These are phyloP conservation scores for Amphimallon solstitiale DNA, from an alignment of 2,888 invertebrate genomes.

Conservation along the genomic window DNA sequence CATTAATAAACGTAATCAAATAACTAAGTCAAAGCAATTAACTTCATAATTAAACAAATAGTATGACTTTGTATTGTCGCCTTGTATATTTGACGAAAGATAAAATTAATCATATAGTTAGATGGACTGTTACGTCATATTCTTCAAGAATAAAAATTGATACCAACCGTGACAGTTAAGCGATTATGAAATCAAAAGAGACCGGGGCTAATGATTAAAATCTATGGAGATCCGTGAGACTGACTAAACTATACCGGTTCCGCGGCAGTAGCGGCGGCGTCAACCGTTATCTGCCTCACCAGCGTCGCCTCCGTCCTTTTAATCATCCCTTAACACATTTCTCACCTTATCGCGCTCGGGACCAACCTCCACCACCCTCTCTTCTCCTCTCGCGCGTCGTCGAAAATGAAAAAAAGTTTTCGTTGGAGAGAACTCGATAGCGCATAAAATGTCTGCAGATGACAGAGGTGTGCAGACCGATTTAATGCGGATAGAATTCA, in stretches of 20 bases:
- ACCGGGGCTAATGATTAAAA: slow-evolving; percentile 56
- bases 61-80: no score
- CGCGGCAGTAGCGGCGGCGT: slow-evolving; percentile 44
- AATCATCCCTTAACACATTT: slow-evolving; percentile 63
- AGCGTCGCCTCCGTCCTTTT: slow-evolving; percentile 60
- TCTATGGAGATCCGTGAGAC: slow-evolving; percentile 59
- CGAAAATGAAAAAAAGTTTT: slow-evolving; percentile 49
- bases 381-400: slow-evolving; percentile 22
- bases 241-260: slow-evolving; percentile 54
- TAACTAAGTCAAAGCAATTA: no score
- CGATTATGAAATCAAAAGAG: no score
- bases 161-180: no score
- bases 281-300: slow-evolving; percentile 55
- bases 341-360: slow-evolving; percentile 52
- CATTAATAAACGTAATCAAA: no score
- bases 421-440: slow-evolving; percentile 48
- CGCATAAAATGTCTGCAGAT: slow-evolving; percentile 54
- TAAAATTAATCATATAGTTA: no score
- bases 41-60: no score
- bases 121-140: no score
- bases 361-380: background rate
- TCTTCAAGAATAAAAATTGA: no score
- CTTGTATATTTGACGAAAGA: no score
- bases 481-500: slow-evolving; percentile 62
- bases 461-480: slow-evolving; percentile 60